A percentile compares a stretch with the other conserved stretches of the same genome.
Evolutionary conservation across 2,113 vertebrate species (phyloP).

Genomic region (Patagioenas fasciata): DNA sequence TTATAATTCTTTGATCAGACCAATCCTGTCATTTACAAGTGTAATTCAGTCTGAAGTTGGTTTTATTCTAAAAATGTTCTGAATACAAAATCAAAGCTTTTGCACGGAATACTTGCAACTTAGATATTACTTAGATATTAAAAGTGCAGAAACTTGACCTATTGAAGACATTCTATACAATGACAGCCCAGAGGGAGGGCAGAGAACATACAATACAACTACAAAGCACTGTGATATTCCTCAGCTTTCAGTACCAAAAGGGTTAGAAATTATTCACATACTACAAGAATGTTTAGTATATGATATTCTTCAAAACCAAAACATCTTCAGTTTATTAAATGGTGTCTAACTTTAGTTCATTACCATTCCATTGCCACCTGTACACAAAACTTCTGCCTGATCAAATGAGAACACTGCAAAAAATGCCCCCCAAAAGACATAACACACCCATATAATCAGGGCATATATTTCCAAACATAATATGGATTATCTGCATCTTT

Average conservation of each 20-base stretch:
- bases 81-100: neutral
- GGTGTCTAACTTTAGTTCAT: neutral
- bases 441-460: neutral
- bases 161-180: neutral
- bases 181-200: neutral
- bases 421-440: neutral
- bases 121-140: neutral
- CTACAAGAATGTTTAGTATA: neutral
- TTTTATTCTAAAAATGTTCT: neutral
- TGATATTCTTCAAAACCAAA: neutral
- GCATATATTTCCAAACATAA: neutral
- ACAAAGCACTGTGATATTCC: neutral
- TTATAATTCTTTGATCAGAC: neutral
- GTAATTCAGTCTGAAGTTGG: neutral
- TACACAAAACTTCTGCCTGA: neutral
- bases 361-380: neutral
- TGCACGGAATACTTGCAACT: neutral
- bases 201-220: neutral
- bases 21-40: neutral
- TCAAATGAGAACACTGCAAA: neutral
- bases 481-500: neutral
- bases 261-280: neutral
- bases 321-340: neutral
- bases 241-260: neutral
- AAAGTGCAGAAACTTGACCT: neutral